Percentiles rank a stretch among this genome's conserved stretches.
phyloP scores from a whole-genome alignment of 2,888 invertebrate species.

The Bembecia ichneumoniformis region DNA sequence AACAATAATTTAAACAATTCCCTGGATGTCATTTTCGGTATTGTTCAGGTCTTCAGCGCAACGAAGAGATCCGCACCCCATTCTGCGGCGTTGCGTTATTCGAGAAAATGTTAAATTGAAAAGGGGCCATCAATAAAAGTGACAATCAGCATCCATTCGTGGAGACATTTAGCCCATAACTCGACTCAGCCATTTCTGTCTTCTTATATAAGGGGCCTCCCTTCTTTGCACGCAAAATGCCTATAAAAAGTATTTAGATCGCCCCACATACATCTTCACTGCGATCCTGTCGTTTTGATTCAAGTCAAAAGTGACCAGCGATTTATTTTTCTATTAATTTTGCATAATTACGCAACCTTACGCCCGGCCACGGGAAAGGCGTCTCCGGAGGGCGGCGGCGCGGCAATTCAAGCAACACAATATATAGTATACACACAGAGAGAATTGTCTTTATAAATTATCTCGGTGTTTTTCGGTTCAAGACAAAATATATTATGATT shows the following conservation, averaged over 20 bases:
- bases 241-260: slow-evolving; percentile 41
- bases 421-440: no score
- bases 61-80: not conserved
- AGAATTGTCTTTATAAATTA: no score
- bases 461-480: no score
- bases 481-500: no score
- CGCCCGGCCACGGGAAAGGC: no score
- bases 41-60: not conserved
- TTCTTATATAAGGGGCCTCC: slow-evolving; percentile 1
- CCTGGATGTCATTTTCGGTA: no score
- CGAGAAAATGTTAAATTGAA: slow-evolving; percentile 17
- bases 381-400: no score
- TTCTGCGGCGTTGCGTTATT: not conserved
- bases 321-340: no score
- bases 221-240: slow-evolving; percentile 16
- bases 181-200: slow-evolving; percentile 13
- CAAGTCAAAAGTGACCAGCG: slow-evolving; percentile 2
- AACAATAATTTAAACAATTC: no score
- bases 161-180: slow-evolving; percentile 13
- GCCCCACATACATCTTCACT: slow-evolving; percentile 25
- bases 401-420: no score
- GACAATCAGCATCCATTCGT: slow-evolving; percentile 14
- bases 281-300: slow-evolving; percentile 7
- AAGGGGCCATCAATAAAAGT: slow-evolving; percentile 24
- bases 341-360: no score